Evolutionary conservation across 1,140 invertebrate genomes (phyloP).

Genomic region (Conopomorpha cramerella): DNA sequence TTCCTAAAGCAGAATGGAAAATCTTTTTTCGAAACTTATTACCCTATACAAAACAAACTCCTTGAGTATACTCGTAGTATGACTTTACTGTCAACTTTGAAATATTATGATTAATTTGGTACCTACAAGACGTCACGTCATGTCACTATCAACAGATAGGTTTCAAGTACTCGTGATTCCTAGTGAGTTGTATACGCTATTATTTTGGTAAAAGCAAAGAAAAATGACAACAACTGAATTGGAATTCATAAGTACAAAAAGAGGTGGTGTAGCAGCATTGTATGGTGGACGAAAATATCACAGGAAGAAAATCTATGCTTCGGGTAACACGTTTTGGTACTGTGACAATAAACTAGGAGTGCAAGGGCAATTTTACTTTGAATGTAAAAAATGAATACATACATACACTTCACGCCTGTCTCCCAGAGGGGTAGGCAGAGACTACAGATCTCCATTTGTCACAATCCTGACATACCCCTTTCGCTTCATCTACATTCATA

Average conservation of each 20-base stretch:
- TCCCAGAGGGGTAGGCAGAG: no score
- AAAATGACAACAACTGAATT: background rate
- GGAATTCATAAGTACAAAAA: constrained; percentile 1
- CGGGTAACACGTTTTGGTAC: constrained; percentile 1
- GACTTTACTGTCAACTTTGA: no score
- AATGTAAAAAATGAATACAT: background rate
- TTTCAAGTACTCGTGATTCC: background rate
- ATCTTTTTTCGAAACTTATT: no score
- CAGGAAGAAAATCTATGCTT: constrained; percentile 1
- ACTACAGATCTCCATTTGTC: no score
- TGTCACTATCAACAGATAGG: background rate
- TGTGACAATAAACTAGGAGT: background rate
- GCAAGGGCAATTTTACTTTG: no score
- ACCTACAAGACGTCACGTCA: constrained; percentile 1
- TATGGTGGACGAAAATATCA: background rate
- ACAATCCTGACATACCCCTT: no score
- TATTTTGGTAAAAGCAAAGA: background rate
- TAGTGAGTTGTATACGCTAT: background rate
- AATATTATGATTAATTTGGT: no score
- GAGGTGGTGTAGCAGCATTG: constrained; percentile 1
- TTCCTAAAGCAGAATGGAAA: no score
- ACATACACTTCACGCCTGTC: no score
- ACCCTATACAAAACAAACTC: no score
- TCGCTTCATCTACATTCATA: no score
- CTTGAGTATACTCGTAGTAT: no score